Percentiles rank a stretch among this genome's conserved stretches.
Conservation (phyloP, 2,113 vertebrate genomes). For the Amazona guildingii region DNA sequence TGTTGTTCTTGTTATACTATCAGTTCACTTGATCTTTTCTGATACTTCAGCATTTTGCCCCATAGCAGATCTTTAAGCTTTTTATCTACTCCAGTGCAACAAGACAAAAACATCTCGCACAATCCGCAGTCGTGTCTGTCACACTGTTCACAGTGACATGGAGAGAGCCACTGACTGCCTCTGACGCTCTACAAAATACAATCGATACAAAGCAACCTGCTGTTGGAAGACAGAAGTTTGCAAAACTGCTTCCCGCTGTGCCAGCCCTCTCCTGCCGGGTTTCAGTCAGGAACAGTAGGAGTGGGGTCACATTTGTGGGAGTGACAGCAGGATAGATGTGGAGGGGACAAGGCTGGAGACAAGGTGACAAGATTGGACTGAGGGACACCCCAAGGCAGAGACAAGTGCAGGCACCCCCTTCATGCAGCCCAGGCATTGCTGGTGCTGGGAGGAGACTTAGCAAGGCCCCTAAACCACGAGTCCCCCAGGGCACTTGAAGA, state of each 20-base stretch:
- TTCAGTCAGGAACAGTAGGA: not conserved
- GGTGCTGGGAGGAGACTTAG: not conserved
- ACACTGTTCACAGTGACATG: rapidly evolving
- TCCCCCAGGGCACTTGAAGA: not conserved
- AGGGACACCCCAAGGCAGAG: not conserved
- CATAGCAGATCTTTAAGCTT: not conserved
- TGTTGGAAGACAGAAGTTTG: not conserved
- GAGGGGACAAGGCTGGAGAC: not conserved
- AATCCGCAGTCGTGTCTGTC: not conserved
- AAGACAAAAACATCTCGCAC: not conserved
- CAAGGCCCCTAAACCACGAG: not conserved
- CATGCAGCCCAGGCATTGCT: not conserved
- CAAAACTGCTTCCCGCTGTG: not conserved
- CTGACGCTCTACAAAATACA: not conserved
- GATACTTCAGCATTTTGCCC: not conserved
- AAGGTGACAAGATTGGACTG: not conserved
- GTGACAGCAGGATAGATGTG: not conserved
- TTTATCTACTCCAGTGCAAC: not conserved
- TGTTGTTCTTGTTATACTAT: not conserved
- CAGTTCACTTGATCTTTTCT: not conserved
- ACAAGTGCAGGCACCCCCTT: not conserved
- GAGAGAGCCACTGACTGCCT: not conserved
- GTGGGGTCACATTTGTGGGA: not conserved
- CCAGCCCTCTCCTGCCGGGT: not conserved
- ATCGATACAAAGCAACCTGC: not conserved